Evolutionary conservation across 2,888 invertebrate genomes (phyloP), one percentile per base, ranked within the genome.

Genomic region (Altica lythri): DNA sequence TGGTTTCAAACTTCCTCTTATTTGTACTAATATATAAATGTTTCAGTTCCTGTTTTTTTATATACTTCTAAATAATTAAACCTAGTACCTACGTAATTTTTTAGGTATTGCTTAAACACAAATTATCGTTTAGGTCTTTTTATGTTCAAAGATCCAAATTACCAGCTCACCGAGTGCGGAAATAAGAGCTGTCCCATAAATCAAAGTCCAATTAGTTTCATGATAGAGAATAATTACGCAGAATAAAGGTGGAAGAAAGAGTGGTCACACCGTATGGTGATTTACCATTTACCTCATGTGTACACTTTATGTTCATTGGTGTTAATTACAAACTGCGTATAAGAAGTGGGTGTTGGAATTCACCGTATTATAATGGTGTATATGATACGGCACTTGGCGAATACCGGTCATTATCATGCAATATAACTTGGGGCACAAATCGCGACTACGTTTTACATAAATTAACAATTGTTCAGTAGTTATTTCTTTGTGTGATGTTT

Each of bases 401-500:
- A 67, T 67, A 59, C 60, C 62, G 54, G 65, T 64, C 67, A 68
- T 68, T 68, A 68, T 63, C 65, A 61, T 64, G 66, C 63, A 62
- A 66, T 65, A 67, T 64, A 53, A 60, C 60, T 61, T 45, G 55
- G 51, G 52, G 61, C 61, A 60, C 62, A 65, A 63, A 64, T 66
- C 66, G 64, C 59, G 58, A 48, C 54, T 34, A 54, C 51, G 50
- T 57, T 59, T 59, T 55, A 62, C 63, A 65, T 65, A 65, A 64
- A 61, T 65, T 60, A 53, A 52, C 53, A 49, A 52, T 58, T 58
- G 54, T 52, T 54, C 52, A 27, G 54, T 54, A 40, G 54, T 48
- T 49, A 27, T 46, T 49, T 37, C 55, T 54, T 50, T 50, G 19
- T 37, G 22, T 14, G 35, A 29, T 42, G 44, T 30, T 32, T 44